Conservation (phyloP, 53 echinoderm and acorn worm genomes). For the Antedon mediterranea region DNA sequence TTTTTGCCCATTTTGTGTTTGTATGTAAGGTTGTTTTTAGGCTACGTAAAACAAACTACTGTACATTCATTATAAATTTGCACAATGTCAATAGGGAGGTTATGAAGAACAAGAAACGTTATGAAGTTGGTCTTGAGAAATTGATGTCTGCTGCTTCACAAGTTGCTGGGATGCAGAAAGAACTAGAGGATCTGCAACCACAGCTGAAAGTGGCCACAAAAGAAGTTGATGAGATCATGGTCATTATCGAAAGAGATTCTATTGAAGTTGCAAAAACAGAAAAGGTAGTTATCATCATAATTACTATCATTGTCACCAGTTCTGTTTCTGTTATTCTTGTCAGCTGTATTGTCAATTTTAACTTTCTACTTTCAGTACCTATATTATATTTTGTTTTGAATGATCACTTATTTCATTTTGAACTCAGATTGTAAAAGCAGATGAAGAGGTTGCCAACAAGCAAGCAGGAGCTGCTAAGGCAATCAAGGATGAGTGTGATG, state of each 20-base stretch:
- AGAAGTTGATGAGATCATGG: conserved; percentile 96
- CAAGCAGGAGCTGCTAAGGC: conserved; percentile 92
- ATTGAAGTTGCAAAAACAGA: conserved; percentile 93
- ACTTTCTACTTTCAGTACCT: too few species aligned
- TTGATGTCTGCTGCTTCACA: conserved; percentile 89
- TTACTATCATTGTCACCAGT: too few species aligned
- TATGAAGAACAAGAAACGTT: conserved; percentile 84
- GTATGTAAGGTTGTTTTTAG: too few species aligned
- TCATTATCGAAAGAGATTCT: conserved; percentile 89
- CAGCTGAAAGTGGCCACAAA: conserved; percentile 88
- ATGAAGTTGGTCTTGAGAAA: conserved; percentile 95
- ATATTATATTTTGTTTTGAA: background rate
- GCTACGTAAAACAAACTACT: too few species aligned
- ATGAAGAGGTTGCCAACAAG: conserved; percentile 87
- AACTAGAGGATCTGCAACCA: conserved; percentile 81
- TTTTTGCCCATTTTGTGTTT: too few species aligned
- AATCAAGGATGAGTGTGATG: conserved; percentile 96
- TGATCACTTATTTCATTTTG: background rate
- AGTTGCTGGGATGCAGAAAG: conserved; percentile 90
- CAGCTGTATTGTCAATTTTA: too few species aligned
- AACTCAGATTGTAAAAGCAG: conserved; percentile 80
- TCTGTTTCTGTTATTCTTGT: too few species aligned
- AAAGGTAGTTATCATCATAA: too few species aligned
- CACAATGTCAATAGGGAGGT: conserved; percentile 67
- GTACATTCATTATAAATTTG: background rate